phyloP scores from a whole-genome alignment of 64 coral and sea anemone genomes.

The Platygyra sinensis region DNA sequence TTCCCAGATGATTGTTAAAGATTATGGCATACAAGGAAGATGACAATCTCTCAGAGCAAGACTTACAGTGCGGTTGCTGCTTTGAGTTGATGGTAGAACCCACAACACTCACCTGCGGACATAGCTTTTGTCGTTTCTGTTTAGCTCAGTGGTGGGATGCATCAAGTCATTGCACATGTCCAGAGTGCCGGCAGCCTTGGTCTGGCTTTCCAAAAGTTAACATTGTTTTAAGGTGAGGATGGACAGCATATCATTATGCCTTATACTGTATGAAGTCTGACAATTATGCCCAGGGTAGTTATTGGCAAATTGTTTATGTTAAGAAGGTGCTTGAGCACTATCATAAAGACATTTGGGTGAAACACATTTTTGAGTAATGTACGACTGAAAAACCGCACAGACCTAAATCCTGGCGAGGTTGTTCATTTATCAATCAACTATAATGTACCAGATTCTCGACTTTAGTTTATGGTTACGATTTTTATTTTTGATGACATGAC shows the following conservation, averaged over 20 bases:
- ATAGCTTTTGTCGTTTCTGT: slow-evolving; percentile 95
- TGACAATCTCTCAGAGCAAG: background rate
- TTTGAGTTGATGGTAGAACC: slow-evolving; percentile 97
- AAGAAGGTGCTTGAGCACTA: no score
- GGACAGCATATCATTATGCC: background rate
- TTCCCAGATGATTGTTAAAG: background rate
- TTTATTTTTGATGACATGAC: no score
- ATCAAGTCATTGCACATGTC: slow-evolving; percentile 80
- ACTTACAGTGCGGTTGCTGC: slow-evolving; percentile 89
- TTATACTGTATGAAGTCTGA: background rate
- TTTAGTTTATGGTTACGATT: no score
- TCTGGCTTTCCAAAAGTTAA: slow-evolving; percentile 76
- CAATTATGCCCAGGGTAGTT: no score
- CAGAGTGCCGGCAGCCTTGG: slow-evolving; percentile 81
- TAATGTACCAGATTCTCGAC: no score
- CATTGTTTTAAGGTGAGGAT: slow-evolving; percentile 71
- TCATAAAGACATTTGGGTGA: no score
- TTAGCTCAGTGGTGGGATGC: slow-evolving; percentile 89
- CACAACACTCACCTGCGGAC: slow-evolving; percentile 95
- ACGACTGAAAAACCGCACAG: no score
- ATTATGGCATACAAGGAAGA: slow-evolving; percentile 37
- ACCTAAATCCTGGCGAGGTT: no score
- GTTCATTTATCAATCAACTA: no score
- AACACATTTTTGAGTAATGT: no score
- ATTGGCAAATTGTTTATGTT: no score